Percentiles rank a stretch among this genome's conserved stretches.
phyloP scores from a whole-genome alignment of 2,888 invertebrate species.

The Ligdia adustata region DNA sequence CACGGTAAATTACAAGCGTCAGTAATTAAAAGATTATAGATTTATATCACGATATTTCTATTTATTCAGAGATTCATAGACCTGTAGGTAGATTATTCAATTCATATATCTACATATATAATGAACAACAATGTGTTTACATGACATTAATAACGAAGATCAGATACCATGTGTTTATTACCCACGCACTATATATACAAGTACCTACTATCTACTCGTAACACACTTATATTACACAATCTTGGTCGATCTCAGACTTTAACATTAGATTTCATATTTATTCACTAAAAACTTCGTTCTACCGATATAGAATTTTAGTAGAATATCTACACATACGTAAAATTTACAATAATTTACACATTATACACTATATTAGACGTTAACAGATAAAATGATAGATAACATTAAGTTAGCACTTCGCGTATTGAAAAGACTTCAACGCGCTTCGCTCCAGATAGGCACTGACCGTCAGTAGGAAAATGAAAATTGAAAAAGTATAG shows the following conservation, averaged over 20 bases:
- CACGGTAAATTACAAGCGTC: too few relatives aligned
- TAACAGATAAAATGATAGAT: conserved; percentile 32
- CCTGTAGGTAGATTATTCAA: conserved; percentile 52
- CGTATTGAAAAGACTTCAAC: conserved; percentile 50
- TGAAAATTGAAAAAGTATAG: conserved; percentile 24
- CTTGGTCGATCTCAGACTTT: conserved; percentile 83
- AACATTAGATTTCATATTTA: conserved; percentile 55
- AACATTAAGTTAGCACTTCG: conserved; percentile 25
- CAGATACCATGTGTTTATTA: conserved; percentile 66
- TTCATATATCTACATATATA: conserved; percentile 64
- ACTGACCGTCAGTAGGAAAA: conserved; percentile 11
- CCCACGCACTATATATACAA: conserved; percentile 70
- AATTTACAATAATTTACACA: conserved; percentile 50
- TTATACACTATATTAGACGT: conserved; percentile 34
- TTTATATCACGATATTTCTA: conserved; percentile 60
- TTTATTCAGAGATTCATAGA: conserved; percentile 73
- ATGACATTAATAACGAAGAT: conserved; percentile 64
- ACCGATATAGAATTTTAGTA: conserved; percentile 47
- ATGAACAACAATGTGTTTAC: conserved; percentile 75
- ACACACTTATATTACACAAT: conserved; percentile 74
- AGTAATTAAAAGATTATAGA: conserved; percentile 54
- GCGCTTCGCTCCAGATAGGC: conserved; percentile 34
- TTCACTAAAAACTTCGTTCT: conserved; percentile 55
- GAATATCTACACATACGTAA: conserved; percentile 38
- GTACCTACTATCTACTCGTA: too few relatives aligned